Conservation (phyloP, 2,797 vertebrate genomes). For the Sebastes taczanowskii region DNA sequence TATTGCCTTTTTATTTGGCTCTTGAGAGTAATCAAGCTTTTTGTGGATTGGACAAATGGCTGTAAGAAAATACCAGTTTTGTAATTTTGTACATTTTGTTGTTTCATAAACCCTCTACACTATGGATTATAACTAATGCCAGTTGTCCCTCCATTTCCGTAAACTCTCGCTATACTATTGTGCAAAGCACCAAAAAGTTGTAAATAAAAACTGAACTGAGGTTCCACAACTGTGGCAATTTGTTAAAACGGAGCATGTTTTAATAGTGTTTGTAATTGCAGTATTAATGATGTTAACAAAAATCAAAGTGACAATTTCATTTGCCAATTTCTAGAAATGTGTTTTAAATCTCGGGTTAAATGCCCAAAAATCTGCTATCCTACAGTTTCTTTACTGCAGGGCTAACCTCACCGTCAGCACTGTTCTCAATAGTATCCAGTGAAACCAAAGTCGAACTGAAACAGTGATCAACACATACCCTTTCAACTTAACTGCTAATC, state of each 20-base stretch:
- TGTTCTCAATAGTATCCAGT: background rate
- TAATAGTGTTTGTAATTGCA: background rate
- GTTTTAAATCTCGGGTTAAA: background rate
- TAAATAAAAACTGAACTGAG: background rate
- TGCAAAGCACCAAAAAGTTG: background rate
- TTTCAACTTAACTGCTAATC: conserved; percentile 7
- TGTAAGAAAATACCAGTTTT: background rate
- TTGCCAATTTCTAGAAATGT: background rate
- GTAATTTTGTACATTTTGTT: background rate
- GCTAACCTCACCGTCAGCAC: background rate
- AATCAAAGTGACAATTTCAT: background rate
- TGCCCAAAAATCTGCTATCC: background rate
- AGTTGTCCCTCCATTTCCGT: background rate
- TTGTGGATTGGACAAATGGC: background rate
- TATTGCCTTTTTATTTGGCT: background rate
- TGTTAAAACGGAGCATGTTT: background rate
- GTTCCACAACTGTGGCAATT: background rate
- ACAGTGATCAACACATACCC: background rate
- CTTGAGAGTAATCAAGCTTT: background rate
- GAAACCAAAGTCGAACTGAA: background rate
- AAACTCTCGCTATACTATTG: background rate
- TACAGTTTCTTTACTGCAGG: background rate
- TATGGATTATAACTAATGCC: background rate
- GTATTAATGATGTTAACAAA: background rate
- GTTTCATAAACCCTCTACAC: background rate